Conservation (phyloP, 1,140 invertebrate genomes). For the Zeugodacus cucurbitae region DNA sequence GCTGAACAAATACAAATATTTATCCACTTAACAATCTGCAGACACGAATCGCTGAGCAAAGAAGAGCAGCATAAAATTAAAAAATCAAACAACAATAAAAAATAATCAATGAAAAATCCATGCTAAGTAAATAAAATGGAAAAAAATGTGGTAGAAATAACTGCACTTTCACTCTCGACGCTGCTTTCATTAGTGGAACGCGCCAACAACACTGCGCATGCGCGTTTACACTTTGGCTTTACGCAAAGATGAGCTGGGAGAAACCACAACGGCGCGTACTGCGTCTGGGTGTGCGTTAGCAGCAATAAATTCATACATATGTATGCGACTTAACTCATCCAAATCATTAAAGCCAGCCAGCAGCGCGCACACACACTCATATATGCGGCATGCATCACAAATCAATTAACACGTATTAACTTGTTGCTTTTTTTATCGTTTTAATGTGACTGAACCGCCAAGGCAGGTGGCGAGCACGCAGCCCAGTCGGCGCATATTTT, state of each 20-base stretch:
- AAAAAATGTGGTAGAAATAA: constrained; percentile 6
- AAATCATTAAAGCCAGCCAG: not conserved
- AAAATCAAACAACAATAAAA: not conserved
- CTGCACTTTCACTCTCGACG: constrained; percentile 33
- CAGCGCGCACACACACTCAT: not conserved
- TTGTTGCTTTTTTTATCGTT: not conserved
- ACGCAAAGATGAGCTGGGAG: constrained; percentile 14
- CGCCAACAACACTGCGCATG: not conserved
- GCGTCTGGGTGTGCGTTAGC: not conserved
- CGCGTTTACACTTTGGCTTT: not conserved
- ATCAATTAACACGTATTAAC: constrained; percentile 33
- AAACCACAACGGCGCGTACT: constrained; percentile 1
- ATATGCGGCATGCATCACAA: not conserved
- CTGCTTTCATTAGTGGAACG: constrained; percentile 14
- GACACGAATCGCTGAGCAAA: not conserved
- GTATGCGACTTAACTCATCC: not conserved
- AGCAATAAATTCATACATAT: not conserved
- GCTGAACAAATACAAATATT: not conserved
- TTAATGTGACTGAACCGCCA: not conserved
- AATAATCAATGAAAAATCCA: not conserved
- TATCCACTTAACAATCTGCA: not conserved
- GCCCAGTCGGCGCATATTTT: not conserved
- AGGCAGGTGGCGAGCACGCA: not conserved
- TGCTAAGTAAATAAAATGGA: not conserved
- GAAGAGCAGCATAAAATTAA: not conserved